Conservation (phyloP, 2,113 vertebrate genomes). For the Synodontis membranacea region DNA sequence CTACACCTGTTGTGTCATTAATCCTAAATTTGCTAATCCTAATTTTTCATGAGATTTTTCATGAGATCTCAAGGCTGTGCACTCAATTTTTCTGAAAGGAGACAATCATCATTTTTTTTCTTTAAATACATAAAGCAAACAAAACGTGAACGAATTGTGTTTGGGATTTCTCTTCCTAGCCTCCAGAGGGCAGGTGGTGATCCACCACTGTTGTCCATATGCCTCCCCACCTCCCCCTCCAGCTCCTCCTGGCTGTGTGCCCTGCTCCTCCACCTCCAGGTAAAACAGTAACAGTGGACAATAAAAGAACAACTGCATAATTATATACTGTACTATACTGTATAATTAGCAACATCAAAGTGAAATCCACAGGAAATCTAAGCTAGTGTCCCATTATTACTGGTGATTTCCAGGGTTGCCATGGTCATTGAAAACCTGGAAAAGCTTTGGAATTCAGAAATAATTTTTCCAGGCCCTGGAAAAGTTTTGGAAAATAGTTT, state of each 20-base stretch:
- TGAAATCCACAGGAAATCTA: too few species aligned
- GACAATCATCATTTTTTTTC: neutral
- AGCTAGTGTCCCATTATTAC: neutral
- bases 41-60: too few species aligned
- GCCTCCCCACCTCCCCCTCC: slow-evolving; percentile 80
- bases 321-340: too few species aligned
- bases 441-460: too few species aligned
- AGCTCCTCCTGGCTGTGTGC: slow-evolving; percentile 80
- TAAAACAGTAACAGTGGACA: slow-evolving; percentile 57
- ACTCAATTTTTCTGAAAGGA: neutral
- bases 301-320: too few species aligned
- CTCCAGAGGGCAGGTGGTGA: slow-evolving; percentile 88
- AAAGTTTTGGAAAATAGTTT: too few species aligned
- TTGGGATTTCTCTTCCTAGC: slow-evolving; percentile 66
- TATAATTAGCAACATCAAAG: too few species aligned
- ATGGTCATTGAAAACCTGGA: too few species aligned
- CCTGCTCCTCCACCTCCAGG: slow-evolving; percentile 80
- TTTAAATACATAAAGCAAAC: neutral
- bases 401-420: neutral
- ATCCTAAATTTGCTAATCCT: neutral
- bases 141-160: neutral
- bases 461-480: too few species aligned
- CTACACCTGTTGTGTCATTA: neutral
- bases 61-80: too few species aligned
- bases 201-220: slow-evolving; percentile 78